A percentile compares a stretch with the other conserved stretches of the same genome.
Evolutionary conservation across 2,113 vertebrate genomes (phyloP).

Genomic region (Cynopterus brachyotis): DNA sequence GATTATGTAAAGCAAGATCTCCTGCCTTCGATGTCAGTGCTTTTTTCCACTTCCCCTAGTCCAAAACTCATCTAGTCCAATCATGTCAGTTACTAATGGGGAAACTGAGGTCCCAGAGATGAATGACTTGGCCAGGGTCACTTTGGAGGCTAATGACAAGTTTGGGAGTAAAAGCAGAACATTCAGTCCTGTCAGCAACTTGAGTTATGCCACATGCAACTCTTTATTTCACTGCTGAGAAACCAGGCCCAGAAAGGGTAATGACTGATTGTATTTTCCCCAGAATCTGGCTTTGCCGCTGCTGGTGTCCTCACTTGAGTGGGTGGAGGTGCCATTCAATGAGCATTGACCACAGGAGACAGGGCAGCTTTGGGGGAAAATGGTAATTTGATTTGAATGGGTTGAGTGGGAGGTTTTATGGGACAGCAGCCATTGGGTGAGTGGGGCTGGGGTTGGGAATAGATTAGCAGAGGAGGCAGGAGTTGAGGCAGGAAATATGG

Average conservation of each 20-base stretch:
- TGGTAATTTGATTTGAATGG: neutral
- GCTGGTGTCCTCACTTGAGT: neutral
- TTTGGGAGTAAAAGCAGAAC: neutral
- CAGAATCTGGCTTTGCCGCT: neutral
- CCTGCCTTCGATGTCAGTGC: neutral
- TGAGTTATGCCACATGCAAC: neutral
- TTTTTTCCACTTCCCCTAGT: neutral
- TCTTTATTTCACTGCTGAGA: neutral
- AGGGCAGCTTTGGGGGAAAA: rapidly evolving
- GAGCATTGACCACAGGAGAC: neutral
- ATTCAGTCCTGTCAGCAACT: neutral
- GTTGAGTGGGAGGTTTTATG: neutral
- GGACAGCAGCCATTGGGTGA: neutral
- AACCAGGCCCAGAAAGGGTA: neutral
- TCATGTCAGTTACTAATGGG: neutral
- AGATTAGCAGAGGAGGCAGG: neutral
- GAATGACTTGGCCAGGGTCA: neutral
- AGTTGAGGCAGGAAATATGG: neutral
- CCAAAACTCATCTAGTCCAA: neutral
- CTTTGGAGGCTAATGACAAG: neutral
- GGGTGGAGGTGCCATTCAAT: neutral
- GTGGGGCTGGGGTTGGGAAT: neutral
- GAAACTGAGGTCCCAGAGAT: neutral
- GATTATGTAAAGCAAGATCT: neutral
- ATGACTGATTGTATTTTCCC: neutral